These are phyloP conservation scores for Halocaridina rubra DNA, from an alignment of 2,888 invertebrate genomes.

Conservation along the genomic window DNA sequence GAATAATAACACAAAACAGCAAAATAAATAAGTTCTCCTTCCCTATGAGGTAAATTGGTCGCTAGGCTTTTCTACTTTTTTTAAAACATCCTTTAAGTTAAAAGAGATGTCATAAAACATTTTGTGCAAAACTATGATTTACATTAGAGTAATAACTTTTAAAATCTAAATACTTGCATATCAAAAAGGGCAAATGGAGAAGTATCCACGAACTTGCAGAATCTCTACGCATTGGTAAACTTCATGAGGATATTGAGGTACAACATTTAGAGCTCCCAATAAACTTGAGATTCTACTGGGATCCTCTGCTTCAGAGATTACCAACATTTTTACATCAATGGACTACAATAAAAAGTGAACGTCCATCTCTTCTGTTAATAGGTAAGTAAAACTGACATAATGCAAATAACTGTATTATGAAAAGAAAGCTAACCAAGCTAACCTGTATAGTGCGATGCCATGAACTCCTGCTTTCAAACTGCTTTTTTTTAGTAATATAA, in stretches of 20 bases:
- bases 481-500: too few relatives aligned
- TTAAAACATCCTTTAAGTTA: too few relatives aligned
- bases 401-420: background rate
- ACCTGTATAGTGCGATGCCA: too few relatives aligned
- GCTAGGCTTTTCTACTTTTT: too few relatives aligned
- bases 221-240: constrained; percentile 35
- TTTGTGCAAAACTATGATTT: too few relatives aligned
- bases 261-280: constrained; percentile 18
- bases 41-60: too few relatives aligned
- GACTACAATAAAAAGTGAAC: background rate
- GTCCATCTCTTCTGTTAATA: constrained; percentile 22
- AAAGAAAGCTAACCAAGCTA: background rate
- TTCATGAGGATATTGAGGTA: constrained; percentile 48
- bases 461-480: too few relatives aligned
- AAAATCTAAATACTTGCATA: too few relatives aligned
- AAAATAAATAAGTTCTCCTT: too few relatives aligned
- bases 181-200: constrained; percentile 49
- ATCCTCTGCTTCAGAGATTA: constrained; percentile 13
- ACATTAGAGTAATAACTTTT: too few relatives aligned
- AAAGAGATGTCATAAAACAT: too few relatives aligned
- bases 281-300: constrained; percentile 34
- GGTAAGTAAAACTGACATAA: background rate
- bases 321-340: constrained; percentile 28
- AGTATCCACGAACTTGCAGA: constrained; percentile 37
- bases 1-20: too few relatives aligned